phyloP scores from a whole-genome alignment of 2,113 vertebrate genomes.

The Chitala chitala region DNA sequence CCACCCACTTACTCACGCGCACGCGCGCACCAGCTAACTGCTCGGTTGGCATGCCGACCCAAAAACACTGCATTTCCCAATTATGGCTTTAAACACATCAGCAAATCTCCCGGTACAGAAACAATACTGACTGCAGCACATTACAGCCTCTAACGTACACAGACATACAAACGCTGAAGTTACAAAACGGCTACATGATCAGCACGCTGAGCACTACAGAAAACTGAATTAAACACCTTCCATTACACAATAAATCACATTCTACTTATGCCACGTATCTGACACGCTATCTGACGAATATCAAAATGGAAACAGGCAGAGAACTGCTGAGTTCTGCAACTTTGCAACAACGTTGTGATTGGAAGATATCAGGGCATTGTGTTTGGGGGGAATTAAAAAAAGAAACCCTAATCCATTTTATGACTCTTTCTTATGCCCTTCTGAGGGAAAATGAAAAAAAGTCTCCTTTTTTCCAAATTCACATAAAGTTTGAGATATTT shows the following conservation, averaged over 20 bases:
- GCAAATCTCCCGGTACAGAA: too few species aligned
- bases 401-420: constrained; percentile 50
- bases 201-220: background rate
- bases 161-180: background rate
- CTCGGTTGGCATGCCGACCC: too few species aligned
- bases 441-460: constrained; percentile 40
- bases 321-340: constrained; percentile 30
- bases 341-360: background rate
- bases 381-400: background rate
- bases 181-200: background rate
- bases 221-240: background rate
- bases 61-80: too few species aligned
- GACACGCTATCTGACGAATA: background rate
- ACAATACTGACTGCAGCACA: too few species aligned
- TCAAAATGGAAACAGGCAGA: background rate
- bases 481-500: constrained; percentile 69
- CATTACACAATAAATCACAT: background rate
- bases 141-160: too few species aligned
- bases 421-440: constrained; percentile 55
- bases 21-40: too few species aligned
- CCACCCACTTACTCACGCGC: too few species aligned
- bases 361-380: constrained; percentile 16
- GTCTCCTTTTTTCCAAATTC: constrained; percentile 49
- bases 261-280: too few species aligned
- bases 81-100: too few species aligned